phyloP scores from a whole-genome alignment of 2,797 vertebrate species.

The Pipistrellus pygmaeus region DNA sequence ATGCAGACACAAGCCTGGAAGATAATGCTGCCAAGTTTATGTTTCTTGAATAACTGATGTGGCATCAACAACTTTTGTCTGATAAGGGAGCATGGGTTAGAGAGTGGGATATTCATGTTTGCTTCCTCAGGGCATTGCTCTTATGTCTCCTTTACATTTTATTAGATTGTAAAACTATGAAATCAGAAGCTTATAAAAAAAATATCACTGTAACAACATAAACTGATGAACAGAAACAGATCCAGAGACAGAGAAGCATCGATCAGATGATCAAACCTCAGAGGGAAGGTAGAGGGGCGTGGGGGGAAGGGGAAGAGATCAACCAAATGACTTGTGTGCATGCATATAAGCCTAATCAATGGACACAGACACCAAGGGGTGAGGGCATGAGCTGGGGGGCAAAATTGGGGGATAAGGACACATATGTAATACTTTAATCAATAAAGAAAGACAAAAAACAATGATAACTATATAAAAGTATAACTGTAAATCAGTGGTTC shows the following conservation, averaged over 20 bases:
- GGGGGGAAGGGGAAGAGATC: no score
- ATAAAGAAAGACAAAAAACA: no score
- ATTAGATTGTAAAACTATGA: slow-evolving; percentile 31
- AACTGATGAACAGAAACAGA: no score
- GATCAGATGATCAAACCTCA: no score
- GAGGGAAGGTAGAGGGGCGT: no score
- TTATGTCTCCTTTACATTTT: background rate
- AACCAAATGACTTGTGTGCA: no score
- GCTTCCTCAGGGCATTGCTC: background rate
- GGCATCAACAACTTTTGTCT: background rate
- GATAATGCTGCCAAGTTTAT: background rate
- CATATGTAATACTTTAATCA: no score
- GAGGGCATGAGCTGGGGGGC: no score
- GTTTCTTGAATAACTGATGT: background rate
- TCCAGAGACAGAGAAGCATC: no score
- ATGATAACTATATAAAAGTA: background rate
- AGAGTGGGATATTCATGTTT: background rate
- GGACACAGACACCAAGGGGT: no score
- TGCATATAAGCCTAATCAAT: no score
- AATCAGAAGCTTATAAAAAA: slow-evolving; percentile 23
- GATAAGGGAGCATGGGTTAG: background rate
- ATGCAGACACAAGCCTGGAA: background rate
- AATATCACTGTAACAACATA: background rate
- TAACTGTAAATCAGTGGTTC: background rate
- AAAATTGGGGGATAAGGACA: no score